A percentile compares a stretch with the other conserved stretches of the same genome.
Conservation (phyloP, 2,797 vertebrate species). For the Gymnopithys bicolor region DNA sequence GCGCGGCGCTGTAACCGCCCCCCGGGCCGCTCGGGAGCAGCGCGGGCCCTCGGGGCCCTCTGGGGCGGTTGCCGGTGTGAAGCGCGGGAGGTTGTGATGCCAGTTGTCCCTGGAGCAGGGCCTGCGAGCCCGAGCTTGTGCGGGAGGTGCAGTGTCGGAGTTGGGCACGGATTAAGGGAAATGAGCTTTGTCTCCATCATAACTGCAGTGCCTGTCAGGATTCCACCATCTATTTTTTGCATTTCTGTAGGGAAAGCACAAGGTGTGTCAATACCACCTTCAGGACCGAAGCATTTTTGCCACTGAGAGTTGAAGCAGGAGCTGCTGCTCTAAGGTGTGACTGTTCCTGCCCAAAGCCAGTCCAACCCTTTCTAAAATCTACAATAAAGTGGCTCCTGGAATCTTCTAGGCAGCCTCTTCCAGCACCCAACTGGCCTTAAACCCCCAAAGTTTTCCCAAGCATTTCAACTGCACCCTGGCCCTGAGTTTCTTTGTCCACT, state of each 20-base stretch:
- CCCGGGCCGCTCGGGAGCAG: fast-evolving
- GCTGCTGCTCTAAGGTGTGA: background rate
- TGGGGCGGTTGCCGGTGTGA: fast-evolving
- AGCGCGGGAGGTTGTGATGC: fast-evolving
- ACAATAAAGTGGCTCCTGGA: background rate
- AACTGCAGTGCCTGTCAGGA: background rate
- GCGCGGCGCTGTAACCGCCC: fast-evolving
- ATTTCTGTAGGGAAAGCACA: background rate
- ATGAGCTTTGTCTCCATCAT: fast-evolving
- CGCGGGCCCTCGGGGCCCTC: background rate
- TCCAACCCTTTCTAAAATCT: background rate
- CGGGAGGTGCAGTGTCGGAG: fast-evolving
- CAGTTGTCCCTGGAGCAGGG: background rate
- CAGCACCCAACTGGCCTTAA: background rate
- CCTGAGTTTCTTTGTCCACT: background rate
- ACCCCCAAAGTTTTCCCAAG: background rate
- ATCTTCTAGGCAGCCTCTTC: background rate
- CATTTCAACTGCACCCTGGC: background rate
- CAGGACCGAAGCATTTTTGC: background rate
- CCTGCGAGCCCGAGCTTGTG: background rate
- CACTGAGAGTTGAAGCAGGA: background rate
- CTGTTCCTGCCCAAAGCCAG: background rate
- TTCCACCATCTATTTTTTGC: fast-evolving
- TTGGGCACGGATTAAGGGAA: background rate
- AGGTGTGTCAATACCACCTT: background rate